These are phyloP conservation scores for Periophthalmus modestus DNA, from an alignment of 2,113 vertebrate species.

Conservation along the genomic window DNA sequence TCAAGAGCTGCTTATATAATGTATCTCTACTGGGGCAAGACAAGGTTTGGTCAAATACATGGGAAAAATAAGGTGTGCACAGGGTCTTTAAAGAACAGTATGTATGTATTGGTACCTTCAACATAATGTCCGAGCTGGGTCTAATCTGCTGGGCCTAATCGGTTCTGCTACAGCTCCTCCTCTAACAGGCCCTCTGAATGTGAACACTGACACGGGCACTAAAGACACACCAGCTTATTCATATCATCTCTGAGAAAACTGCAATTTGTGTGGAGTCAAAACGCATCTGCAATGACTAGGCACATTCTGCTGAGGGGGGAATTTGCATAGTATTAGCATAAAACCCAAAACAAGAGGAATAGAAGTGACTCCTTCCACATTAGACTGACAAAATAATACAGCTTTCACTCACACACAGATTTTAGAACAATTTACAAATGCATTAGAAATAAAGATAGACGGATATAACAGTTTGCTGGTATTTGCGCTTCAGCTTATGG, in stretches of 20 bases:
- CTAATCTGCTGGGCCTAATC: background rate
- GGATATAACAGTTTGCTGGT: too few relatives aligned
- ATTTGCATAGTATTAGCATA: background rate
- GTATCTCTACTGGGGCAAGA: too few relatives aligned
- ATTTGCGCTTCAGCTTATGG: too few relatives aligned
- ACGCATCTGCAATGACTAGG: background rate
- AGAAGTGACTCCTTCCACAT: background rate
- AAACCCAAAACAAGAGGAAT: background rate
- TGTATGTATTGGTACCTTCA: background rate
- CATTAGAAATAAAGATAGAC: background rate
- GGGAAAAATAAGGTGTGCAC: too few relatives aligned
- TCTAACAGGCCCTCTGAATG: background rate
- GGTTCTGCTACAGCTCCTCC: too few relatives aligned
- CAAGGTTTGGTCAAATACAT: too few relatives aligned
- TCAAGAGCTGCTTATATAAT: too few relatives aligned
- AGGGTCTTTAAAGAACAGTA: too few relatives aligned
- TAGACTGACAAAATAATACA: background rate
- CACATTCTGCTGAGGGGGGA: background rate
- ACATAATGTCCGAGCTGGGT: background rate
- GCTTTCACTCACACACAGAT: too few relatives aligned
- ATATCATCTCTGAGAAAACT: background rate
- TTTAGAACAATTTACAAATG: background rate
- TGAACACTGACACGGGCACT: slow-evolving; percentile 1
- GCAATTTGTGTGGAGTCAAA: background rate
- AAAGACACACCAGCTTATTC: background rate